Evolutionary conservation across 2,113 vertebrate species (phyloP).

Genomic region (Otocyon megalotis): DNA sequence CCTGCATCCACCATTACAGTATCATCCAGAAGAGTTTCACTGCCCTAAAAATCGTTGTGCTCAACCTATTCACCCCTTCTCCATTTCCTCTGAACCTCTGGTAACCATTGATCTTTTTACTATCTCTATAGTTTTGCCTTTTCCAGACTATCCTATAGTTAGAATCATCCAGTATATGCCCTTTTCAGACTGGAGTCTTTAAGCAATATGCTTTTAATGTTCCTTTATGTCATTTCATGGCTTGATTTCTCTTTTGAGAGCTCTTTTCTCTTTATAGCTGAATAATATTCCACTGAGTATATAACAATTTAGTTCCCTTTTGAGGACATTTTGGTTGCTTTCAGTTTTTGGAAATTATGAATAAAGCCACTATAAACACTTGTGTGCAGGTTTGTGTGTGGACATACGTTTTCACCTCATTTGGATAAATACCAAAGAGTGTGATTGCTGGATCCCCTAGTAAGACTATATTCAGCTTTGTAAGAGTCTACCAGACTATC

Average conservation of each 20-base stretch:
- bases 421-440: not conserved
- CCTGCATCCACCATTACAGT: too few species aligned
- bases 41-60: not conserved
- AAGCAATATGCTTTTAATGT: not conserved
- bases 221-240: not conserved
- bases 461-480: not conserved
- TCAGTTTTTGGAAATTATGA: not conserved
- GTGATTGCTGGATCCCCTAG: not conserved
- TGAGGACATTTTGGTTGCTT: constrained; percentile 38
- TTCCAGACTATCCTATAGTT: not conserved
- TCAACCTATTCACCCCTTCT: not conserved
- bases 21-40: not conserved
- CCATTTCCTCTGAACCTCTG: not conserved
- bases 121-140: not conserved
- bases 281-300: constrained; percentile 16
- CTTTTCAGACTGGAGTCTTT: not conserved
- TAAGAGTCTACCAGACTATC: constrained; percentile 12
- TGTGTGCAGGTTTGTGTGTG: constrained; percentile 31
- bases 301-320: not conserved
- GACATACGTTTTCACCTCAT: constrained; percentile 22
- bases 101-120: not conserved
- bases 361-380: constrained; percentile 18
- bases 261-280: not conserved
- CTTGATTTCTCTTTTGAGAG: too few species aligned
- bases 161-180: not conserved